Conservation (phyloP, 2,888 invertebrate genomes). For the Ellobium chinense region DNA sequence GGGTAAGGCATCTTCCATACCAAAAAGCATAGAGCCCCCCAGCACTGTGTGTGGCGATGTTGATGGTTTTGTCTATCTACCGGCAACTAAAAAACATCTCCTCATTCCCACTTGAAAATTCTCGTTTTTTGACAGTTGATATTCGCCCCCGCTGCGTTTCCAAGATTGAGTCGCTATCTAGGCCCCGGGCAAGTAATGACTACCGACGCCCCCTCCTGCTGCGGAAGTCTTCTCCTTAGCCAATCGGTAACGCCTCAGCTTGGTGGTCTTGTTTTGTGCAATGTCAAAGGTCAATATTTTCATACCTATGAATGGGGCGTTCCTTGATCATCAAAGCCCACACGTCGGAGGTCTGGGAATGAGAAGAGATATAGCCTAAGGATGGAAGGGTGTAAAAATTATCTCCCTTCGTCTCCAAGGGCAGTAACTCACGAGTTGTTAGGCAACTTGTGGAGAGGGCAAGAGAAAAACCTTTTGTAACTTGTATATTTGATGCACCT, state of each 20-base stretch:
- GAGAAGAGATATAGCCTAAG: conserved; percentile 17
- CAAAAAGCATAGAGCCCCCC: conserved; percentile 10
- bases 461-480: not conserved
- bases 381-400: conserved; percentile 26
- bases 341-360: conserved; percentile 9
- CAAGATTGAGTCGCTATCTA: conserved; percentile 45
- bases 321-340: conserved; percentile 24
- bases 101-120: conserved; percentile 26
- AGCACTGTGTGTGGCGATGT: conserved; percentile 39
- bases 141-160: conserved; percentile 37
- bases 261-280: conserved; percentile 26
- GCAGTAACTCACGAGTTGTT: conserved; percentile 38
- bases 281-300: conserved; percentile 39
- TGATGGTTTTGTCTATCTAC: conserved; percentile 43
- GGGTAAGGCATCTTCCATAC: conserved; percentile 6
- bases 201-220: conserved; percentile 46
- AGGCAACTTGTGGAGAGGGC: conserved; percentile 12
- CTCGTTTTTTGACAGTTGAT: conserved; percentile 40
- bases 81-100: conserved; percentile 24
- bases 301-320: conserved; percentile 29
- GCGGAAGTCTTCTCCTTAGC: conserved; percentile 31
- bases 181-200: conserved; percentile 40
- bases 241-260: conserved; percentile 37
- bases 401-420: conserved; percentile 29
- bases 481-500: too few species aligned